Evolutionary conservation across 2,888 invertebrate species (phyloP).

Genomic region (Tolmerus cingulatus): DNA sequence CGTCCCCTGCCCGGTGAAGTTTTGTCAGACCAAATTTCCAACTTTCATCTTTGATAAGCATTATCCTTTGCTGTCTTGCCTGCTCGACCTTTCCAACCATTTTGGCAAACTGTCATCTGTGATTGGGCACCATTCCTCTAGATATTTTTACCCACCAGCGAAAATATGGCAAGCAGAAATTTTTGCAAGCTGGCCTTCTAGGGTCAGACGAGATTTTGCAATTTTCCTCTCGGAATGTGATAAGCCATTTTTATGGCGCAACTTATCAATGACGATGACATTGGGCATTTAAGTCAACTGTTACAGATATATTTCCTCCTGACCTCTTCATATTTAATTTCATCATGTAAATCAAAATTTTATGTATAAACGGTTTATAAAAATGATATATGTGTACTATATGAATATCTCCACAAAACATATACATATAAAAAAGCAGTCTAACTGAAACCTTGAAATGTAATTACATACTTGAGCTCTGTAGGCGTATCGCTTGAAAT

Average conservation of each 20-base stretch:
- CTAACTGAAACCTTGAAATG: too few species aligned
- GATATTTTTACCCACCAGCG: neutral
- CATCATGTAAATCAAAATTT: neutral
- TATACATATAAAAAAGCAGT: too few species aligned
- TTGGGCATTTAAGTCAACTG: neutral
- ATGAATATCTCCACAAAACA: too few species aligned
- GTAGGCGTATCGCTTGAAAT: too few species aligned
- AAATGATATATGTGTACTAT: too few species aligned
- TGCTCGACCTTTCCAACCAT: conserved; percentile 17
- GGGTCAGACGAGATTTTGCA: neutral
- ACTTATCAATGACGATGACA: neutral
- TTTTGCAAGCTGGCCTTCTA: neutral
- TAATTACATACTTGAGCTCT: too few species aligned
- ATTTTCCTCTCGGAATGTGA: neutral
- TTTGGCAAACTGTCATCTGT: conserved; percentile 27
- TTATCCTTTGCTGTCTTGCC: conserved; percentile 13
- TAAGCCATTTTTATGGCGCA: neutral
- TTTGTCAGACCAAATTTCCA: conserved; percentile 43
- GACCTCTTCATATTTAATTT: neutral
- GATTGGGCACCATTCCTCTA: neutral
- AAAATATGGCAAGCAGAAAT: neutral
- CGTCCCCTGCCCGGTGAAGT: conserved; percentile 7
- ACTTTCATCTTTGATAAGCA: conserved; percentile 45
- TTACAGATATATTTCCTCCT: neutral
- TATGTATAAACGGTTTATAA: neutral